Evolutionary conservation across 1,140 invertebrate species (phyloP), one percentile per base, ranked within the genome.

Genomic region (Achatina immaculata): DNA sequence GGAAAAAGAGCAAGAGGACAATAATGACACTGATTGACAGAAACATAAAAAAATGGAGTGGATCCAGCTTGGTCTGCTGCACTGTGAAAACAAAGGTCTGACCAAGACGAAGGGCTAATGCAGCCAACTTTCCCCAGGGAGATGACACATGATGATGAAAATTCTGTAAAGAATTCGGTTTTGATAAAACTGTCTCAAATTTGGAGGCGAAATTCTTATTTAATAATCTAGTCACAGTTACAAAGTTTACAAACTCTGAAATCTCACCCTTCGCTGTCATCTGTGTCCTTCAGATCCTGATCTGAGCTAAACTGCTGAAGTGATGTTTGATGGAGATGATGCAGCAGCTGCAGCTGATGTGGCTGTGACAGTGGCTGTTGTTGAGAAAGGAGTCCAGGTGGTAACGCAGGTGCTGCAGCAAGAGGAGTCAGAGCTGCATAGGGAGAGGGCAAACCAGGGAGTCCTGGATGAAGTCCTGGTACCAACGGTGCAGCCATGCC

Each of bases 371-470:
- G 7, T n/a, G 74, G 77, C 38, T 82, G 74, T 24, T 55, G 81
- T 21, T 43, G 48, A 38, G 68, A 36, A 31, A 62, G 16, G 7
- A 58, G 36, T n/a, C 42, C 40, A n/a, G 55, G 1, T n/a, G 81
- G 42, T 36, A 78, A 71, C 73, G 43, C 40, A 77, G 83, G 79
- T 69, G 73, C 72, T 80, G 77, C 65, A 43, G 80, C 51, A 24
- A 82, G 72, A 58, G 79, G 71, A 55, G 51, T 66, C 51, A 80
- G 51, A 4, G 73, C 80, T 45, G 75, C 65, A 72, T 71, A 58
- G 34, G 78, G 43, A 71, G 83, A 28, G 78, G 82, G 36, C 76
- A 81, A 55, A 77, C 85, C 82, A 31, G 65, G 11, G 24, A 80
- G 6, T 69, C 51, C 65, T 68, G 73, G 79, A 51, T 74, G 72